Evolutionary conservation across 2,888 invertebrate genomes (phyloP), one percentile per base, ranked within the genome.

Genomic region (Agelastica alni): DNA sequence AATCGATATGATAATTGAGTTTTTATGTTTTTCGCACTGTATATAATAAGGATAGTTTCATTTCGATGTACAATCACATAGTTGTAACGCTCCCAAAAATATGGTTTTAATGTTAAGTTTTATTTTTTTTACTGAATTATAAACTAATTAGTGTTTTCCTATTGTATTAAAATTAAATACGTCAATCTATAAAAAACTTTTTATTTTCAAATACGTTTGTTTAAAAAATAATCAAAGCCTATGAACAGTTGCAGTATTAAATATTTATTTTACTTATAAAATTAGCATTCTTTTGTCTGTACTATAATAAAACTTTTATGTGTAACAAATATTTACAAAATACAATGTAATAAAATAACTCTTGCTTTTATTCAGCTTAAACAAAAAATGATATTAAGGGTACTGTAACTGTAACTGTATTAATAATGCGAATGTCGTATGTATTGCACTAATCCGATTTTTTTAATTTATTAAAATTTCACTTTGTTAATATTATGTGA

Each of bases 291-390:
- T 58, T 63, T 58, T 52, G 57, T 51, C 60, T 58, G 56, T 62
- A 65, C 62, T 52, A 51, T 59, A 54, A 54, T 57, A 61, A 53
- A 62, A 65, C 61, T n/a, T n/a, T n/a, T n/a, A 61, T 60, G 61
- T 63, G 61, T 63, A 65, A 64, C 55, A 62, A 59, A 62, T 62
- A 65, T 65, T 60, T 64, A 63, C 61, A 61, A 55, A 58, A 58
- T 56, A 61, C 48, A 55, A 52, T 49, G 49, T 54, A 37, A 39
- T 20, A 45, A 44, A 49, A 16, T 31, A 13, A 22, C 9, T 13
- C 9, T n/a, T n/a, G n/a, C n/a, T n/a, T n/a, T n/a, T n/a, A n/a
- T n/a, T n/a, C n/a, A n/a, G n/a, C n/a, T n/a, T n/a, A n/a, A n/a
- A n/a, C n/a, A n/a, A n/a, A n/a, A n/a, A n/a, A n/a, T n/a, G n/a